Percentiles rank a stretch among this genome's conserved stretches.
Conservation (phyloP, 2,797 vertebrate genomes). For the Sardinella longiceps region DNA sequence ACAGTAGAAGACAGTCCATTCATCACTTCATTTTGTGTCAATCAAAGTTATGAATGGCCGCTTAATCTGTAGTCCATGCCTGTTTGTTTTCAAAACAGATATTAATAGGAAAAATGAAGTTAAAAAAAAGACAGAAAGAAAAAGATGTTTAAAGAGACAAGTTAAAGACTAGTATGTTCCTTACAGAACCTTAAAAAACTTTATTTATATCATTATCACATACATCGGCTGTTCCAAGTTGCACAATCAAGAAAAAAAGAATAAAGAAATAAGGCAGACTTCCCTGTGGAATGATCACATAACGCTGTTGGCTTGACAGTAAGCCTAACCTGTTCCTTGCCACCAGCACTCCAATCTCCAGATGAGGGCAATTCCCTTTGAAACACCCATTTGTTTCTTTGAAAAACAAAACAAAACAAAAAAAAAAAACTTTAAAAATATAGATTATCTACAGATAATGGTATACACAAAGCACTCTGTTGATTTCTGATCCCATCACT, state of each 20-base stretch:
- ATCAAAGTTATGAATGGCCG: background rate
- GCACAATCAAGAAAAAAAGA: constrained; percentile 64
- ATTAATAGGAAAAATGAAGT: background rate
- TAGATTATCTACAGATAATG: constrained; percentile 20
- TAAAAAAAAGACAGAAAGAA: background rate
- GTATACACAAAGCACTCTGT: background rate
- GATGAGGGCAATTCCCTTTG: constrained; percentile 9
- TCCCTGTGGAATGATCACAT: constrained; percentile 67
- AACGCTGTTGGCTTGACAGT: background rate
- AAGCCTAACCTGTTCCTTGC: background rate
- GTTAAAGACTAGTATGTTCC: constrained; percentile 28
- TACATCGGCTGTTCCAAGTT: constrained; percentile 52
- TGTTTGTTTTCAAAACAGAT: background rate
- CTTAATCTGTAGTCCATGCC: background rate
- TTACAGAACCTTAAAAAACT: constrained; percentile 67
- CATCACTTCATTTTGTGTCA: background rate
- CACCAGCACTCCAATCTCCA: background rate
- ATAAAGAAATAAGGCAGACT: constrained; percentile 72
- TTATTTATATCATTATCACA: constrained; percentile 70
- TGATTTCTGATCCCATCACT: background rate
- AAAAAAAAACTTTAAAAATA: constrained; percentile 5
- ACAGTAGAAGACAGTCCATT: background rate
- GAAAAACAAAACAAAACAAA: background rate
- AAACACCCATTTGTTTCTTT: background rate
- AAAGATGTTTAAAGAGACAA: too few species aligned